Percentiles rank a stretch among this genome's conserved stretches.
Conservation (phyloP, 2,113 vertebrate genomes). For the Zingel zingel region DNA sequence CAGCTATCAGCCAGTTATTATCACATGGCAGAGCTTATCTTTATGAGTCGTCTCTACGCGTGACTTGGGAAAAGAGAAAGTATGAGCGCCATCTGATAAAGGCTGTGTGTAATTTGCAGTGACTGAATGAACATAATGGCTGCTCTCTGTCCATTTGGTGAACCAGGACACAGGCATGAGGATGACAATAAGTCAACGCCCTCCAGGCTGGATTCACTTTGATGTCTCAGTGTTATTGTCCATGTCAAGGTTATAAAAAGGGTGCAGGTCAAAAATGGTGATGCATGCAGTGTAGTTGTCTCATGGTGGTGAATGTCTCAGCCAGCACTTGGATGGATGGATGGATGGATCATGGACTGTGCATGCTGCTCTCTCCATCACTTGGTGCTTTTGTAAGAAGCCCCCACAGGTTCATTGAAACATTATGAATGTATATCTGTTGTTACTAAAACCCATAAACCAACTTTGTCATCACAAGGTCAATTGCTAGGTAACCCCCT, state of each 20-base stretch:
- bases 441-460: slow-evolving; percentile 12
- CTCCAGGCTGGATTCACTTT: slow-evolving; percentile 16
- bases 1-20: slow-evolving; percentile 20
- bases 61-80: slow-evolving; percentile 26
- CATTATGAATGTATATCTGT: neutral
- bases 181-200: slow-evolving; percentile 32
- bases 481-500: slow-evolving; percentile 35
- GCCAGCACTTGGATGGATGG: slow-evolving; percentile 4
- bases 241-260: slow-evolving; percentile 57
- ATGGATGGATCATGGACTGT: neutral
- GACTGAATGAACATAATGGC: slow-evolving; percentile 64
- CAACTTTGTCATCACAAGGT: slow-evolving; percentile 63
- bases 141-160: slow-evolving; percentile 19
- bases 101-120: slow-evolving; percentile 49
- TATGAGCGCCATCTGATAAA: slow-evolving; percentile 35
- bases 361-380: slow-evolving; percentile 4
- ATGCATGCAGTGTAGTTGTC: slow-evolving; percentile 44
- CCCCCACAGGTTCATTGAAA: slow-evolving; percentile 32
- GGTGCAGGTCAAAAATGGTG: slow-evolving; percentile 46
- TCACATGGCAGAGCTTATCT: slow-evolving; percentile 25
- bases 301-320: slow-evolving; percentile 43
- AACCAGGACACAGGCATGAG: slow-evolving; percentile 27
- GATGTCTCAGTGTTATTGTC: slow-evolving; percentile 56
- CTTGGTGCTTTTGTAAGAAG: neutral
- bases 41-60: slow-evolving; percentile 34